phyloP scores from a whole-genome alignment of 2,113 vertebrate species.

The Daubentonia madagascariensis region DNA sequence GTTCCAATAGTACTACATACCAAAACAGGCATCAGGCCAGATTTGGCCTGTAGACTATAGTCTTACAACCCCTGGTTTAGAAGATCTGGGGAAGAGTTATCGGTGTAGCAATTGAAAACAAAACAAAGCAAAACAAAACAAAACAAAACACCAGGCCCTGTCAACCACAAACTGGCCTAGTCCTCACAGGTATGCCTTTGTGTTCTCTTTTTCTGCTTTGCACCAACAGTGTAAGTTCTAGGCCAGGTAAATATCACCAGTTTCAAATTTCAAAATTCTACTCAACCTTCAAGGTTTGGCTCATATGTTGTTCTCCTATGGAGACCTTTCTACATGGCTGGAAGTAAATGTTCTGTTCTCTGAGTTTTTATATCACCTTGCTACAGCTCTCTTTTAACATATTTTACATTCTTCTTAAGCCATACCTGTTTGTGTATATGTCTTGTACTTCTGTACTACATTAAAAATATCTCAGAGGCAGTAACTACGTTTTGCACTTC shows the following conservation, averaged over 20 bases:
- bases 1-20: not conserved
- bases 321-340: not conserved
- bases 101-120: not conserved
- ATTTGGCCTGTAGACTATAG: not conserved
- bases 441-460: not conserved
- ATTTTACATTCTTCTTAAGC: not conserved
- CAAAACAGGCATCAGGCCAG: not conserved
- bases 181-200: not conserved
- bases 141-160: not conserved
- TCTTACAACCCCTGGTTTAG: not conserved
- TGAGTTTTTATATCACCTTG: not conserved
- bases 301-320: not conserved
- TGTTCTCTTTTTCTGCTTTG: not conserved
- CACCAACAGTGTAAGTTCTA: not conserved
- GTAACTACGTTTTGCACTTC: not conserved
- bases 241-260: not conserved
- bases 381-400: not conserved
- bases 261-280: constrained; percentile 26
- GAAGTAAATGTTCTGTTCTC: not conserved
- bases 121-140: not conserved
- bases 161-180: not conserved
- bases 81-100: not conserved
- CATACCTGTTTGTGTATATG: not conserved
- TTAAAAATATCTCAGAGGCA: not conserved
- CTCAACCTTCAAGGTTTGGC: not conserved